phyloP scores from a whole-genome alignment of 1,140 invertebrate species.

The Asobara japonica region DNA sequence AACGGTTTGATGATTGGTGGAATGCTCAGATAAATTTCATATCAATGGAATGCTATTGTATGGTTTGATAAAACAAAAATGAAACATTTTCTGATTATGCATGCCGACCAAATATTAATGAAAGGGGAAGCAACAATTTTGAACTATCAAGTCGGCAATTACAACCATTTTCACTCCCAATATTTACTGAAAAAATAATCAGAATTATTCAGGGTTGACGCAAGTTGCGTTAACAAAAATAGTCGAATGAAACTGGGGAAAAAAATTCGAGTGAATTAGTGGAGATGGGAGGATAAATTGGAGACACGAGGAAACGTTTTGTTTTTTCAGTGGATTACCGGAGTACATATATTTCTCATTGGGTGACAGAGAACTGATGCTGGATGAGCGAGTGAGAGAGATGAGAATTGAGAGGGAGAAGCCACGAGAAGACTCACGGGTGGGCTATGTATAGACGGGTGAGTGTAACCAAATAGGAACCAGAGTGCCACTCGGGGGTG shows the following conservation, averaged over 20 bases:
- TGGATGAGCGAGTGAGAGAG: not conserved
- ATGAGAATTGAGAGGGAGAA: not conserved
- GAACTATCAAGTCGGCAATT: not conserved
- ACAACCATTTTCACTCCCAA: slow-evolving; percentile 17
- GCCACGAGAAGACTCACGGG: slow-evolving; percentile 52
- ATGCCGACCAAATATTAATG: no score
- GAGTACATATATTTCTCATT: slow-evolving; percentile 33
- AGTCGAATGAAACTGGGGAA: not conserved
- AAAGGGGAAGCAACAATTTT: not conserved
- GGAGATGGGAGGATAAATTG: slow-evolving; percentile 21
- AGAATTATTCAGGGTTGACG: not conserved
- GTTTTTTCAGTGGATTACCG: slow-evolving; percentile 31
- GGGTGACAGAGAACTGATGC: not conserved
- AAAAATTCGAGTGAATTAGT: not conserved
- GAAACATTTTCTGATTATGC: no score
- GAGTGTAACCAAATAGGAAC: slow-evolving; percentile 63
- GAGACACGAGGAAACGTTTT: slow-evolving; percentile 22
- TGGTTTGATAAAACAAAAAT: no score
- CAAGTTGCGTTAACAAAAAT: not conserved
- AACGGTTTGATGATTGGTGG: not conserved
- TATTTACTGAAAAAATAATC: not conserved
- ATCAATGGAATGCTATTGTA: no score
- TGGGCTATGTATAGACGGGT: slow-evolving; percentile 64
- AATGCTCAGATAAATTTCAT: slow-evolving; percentile 7
- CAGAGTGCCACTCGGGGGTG: slow-evolving; percentile 63